Conservation (phyloP, 2,888 invertebrate species). For the Hofmannophila pseudospretella region DNA sequence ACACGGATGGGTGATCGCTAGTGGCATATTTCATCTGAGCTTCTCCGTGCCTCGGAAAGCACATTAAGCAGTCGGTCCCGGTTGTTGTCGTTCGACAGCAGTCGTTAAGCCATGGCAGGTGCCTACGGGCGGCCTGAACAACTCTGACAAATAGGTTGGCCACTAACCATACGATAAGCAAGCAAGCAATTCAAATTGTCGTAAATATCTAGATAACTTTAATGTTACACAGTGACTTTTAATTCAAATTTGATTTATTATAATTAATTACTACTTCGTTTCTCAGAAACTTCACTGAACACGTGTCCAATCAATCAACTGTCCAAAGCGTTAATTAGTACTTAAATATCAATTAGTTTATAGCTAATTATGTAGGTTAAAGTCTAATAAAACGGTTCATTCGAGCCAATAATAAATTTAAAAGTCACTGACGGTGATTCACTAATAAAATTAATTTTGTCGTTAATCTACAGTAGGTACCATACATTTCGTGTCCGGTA, state of each 20-base stretch:
- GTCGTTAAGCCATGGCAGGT: too few species aligned
- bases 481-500: constrained; percentile 4
- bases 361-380: constrained; percentile 45
- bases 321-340: constrained; percentile 47
- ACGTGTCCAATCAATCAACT: constrained; percentile 47
- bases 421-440: background rate
- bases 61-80: too few species aligned
- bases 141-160: too few species aligned
- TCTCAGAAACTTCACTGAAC: constrained; percentile 13
- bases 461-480: background rate
- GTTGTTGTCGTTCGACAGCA: too few species aligned
- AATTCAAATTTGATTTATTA: background rate
- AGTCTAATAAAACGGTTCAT: constrained; percentile 37
- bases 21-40: too few species aligned
- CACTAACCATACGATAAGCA: too few species aligned
- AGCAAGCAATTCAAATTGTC: too few species aligned
- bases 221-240: too few species aligned
- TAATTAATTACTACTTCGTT: background rate
- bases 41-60: too few species aligned
- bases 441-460: background rate
- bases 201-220: too few species aligned
- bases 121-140: too few species aligned
- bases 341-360: constrained; percentile 51
- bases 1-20: too few species aligned
- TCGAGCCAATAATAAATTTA: constrained; percentile 30